Evolutionary conservation across 2,888 invertebrate species (phyloP).

Genomic region (Acronicta aceris): DNA sequence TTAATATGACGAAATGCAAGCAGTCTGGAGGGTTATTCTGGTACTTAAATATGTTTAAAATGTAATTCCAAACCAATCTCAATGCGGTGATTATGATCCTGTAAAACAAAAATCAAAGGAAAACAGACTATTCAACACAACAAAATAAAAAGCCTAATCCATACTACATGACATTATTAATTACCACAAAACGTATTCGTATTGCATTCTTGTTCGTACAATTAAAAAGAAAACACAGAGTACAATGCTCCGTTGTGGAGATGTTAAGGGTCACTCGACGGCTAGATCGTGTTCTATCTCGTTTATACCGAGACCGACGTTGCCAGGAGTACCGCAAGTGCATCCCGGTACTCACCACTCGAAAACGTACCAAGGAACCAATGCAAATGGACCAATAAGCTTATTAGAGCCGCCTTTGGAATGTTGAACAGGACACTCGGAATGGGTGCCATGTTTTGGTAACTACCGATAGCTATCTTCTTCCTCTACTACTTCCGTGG

Average conservation of each 20-base stretch:
- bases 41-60: too few relatives aligned
- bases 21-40: too few relatives aligned
- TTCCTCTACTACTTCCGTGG: too few relatives aligned
- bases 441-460: not conserved
- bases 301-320: constrained; percentile 70
- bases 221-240: constrained; percentile 71
- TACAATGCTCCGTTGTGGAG: constrained; percentile 65
- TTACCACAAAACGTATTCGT: constrained; percentile 42
- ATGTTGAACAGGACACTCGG: constrained; percentile 10
- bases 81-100: too few relatives aligned
- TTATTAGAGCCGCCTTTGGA: constrained; percentile 48
- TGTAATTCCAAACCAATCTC: too few relatives aligned
- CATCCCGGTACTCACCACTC: constrained; percentile 53
- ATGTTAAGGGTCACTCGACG: constrained; percentile 76
- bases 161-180: constrained; percentile 22
- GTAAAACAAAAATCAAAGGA: too few relatives aligned
- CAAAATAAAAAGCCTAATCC: constrained; percentile 11
- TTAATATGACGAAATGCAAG: too few relatives aligned
- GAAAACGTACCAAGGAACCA: constrained; percentile 51
- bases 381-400: constrained; percentile 61
- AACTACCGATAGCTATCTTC: not conserved
- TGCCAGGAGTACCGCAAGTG: constrained; percentile 64
- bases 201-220: constrained; percentile 54
- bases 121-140: not conserved
- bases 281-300: constrained; percentile 80